Evolutionary conservation across 1,140 invertebrate genomes (phyloP), one percentile per base, ranked within the genome.

Genomic region (Bactericera cockerelli): DNA sequence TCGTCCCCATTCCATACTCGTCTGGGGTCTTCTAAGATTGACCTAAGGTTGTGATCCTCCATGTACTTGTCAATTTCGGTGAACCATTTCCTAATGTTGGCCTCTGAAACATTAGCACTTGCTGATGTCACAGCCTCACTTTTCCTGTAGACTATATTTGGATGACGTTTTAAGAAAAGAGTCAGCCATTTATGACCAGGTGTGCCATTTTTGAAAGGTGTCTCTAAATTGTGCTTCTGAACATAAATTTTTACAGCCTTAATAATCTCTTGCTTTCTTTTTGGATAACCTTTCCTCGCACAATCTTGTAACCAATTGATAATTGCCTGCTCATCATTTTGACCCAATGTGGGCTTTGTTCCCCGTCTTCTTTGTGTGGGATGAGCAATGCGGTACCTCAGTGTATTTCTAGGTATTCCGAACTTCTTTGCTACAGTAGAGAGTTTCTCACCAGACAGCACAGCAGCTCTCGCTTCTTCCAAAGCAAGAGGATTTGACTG

Each of bases 1-100:
- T 64, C 62, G 58, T 66, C 64, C 19, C 60, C 64, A 59, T 68
- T 69, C 56, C 66, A 66, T 2, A 65, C 26, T 42, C 62, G 11
- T 0, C 38, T 31, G 13, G 55, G 55, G 61, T 64, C 59, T 16
- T 33, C 56, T 19, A 58, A 42, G n/a, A 58, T 58, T 31, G 33
- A 2, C 3, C 21, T 13, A 11, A 10, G 14, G 31, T 58, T 28
- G 24, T 24, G n/a, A 16, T 56, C 55, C 8, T 8, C 6, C 6
- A 54, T 11, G 21, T 54, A 54, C 21, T 8, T 16, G 10, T 54
- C 21, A 54, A 54, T 54, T 16, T 54, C 49, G 11, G 8, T 16
- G 16, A 13, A 22, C 49, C 49, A 54, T 13, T 54, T 54, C 16
- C 33, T 36, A 16, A 36, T 36, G 16, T 10, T 36, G 33, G 33